These are phyloP conservation scores for Tholera decimalis DNA, from an alignment of 2,888 invertebrate genomes.

Conservation along the genomic window DNA sequence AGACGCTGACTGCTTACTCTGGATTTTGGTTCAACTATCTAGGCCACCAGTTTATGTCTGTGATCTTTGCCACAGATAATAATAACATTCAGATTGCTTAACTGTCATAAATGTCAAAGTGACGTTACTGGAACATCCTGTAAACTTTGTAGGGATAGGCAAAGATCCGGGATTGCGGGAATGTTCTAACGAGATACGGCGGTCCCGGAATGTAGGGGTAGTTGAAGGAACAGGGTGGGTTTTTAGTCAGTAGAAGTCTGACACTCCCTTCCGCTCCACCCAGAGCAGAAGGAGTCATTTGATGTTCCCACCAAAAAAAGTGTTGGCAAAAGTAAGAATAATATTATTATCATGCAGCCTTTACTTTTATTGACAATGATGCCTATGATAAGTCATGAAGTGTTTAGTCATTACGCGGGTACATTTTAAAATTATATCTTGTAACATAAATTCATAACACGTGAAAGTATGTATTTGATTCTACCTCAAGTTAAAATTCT, in stretches of 20 bases:
- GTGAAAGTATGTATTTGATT: background rate
- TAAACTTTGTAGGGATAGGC: constrained; percentile 2
- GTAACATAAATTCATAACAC: constrained; percentile 4
- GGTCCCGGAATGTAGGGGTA: no score
- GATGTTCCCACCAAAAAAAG: no score
- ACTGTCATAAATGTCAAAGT: constrained; percentile 26
- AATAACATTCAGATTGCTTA: constrained; percentile 22
- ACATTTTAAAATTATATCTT: background rate
- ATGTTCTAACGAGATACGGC: no score
- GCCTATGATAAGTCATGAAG: constrained; percentile 4
- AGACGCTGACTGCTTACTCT: constrained; percentile 39
- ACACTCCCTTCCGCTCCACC: no score
- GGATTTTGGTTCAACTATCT: constrained; percentile 49
- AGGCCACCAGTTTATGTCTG: constrained; percentile 35
- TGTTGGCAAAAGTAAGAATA: no score
- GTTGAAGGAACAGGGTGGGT: no score
- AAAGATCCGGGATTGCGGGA: constrained; percentile 18
- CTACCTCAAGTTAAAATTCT: background rate
- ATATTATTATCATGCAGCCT: no score
- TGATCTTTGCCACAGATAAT: constrained; percentile 34
- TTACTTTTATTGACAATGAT: constrained; percentile 11
- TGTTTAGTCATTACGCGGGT: background rate
- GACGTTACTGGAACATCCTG: background rate
- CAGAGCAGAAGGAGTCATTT: no score
- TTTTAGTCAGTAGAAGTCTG: no score